These are phyloP conservation scores for Seira musarum DNA, from an alignment of 2,888 invertebrate species.

Conservation along the genomic window DNA sequence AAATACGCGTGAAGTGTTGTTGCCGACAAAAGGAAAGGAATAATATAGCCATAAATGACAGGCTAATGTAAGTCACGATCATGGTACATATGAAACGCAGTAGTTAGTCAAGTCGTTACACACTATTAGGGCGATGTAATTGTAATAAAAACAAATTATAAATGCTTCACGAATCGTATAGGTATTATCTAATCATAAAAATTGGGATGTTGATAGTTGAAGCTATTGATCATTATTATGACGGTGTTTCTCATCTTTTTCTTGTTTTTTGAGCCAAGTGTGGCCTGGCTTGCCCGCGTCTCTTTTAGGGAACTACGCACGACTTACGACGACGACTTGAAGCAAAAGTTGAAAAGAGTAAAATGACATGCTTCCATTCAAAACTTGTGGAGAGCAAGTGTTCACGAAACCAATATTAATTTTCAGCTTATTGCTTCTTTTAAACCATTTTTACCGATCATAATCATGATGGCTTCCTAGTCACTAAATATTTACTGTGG, in stretches of 20 bases:
- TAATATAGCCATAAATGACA: not conserved
- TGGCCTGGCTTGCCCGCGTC: no score
- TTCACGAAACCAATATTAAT: no score
- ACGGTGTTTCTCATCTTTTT: no score
- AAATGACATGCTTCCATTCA: conserved; percentile 24
- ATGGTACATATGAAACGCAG: conserved; percentile 44
- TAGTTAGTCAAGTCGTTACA: conserved; percentile 31
- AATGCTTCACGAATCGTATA: conserved; percentile 49
- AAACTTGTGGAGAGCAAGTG: no score
- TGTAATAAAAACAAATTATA: conserved; percentile 38
- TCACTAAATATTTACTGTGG: no score
- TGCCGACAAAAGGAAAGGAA: no score
- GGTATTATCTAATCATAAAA: conserved; percentile 27
- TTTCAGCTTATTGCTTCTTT: no score
- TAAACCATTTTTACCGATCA: no score
- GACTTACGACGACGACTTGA: conserved; percentile 6
- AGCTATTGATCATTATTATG: not conserved
- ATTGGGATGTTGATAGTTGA: not conserved
- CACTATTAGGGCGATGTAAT: conserved; percentile 12
- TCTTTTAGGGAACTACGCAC: conserved; percentile 50
- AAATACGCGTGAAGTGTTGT: no score
- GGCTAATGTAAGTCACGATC: conserved; percentile 38
- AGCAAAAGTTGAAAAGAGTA: no score
- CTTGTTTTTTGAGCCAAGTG: no score
- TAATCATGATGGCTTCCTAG: no score